Base-by-base conservation (phyloP, 2,113 vertebrate genomes). In the Empidonax alnorum region DNA sequence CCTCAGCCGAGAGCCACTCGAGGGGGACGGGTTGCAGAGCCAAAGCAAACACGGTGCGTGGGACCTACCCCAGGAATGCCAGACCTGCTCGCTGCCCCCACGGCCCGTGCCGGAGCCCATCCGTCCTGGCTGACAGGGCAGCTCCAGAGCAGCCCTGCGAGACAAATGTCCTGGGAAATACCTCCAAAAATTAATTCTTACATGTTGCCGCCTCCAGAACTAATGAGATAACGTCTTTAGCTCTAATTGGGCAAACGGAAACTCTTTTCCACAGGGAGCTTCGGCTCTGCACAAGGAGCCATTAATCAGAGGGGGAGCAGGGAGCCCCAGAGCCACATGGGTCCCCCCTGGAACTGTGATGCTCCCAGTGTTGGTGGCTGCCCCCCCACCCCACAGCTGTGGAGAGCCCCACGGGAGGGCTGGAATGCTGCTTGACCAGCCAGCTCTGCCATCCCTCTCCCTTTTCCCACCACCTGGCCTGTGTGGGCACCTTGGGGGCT, bases 31-130 rank as follows among this genome's bases (percentile, higher is more conserved):
- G 55, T 37, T 76, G 52, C 85, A 86, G 94, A 95, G 97, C 96
- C 96, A 96, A 96, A 91, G 73, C 83, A 96, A 97, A 92, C 94
- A 96, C 13, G 2, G 15, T 30, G 50, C 24, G 9, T 91, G 93
- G 96, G 94, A 96, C 87, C 83, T 23, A 3, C 59, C 27, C 55
- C 35, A 12, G 94, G 82, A 73, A 89, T 47, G 61, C 84, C 39
- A 67, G 96, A 87, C 37, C 69, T 37, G 47, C 80, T 84, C 3
- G 27, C 67, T 61, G 18, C 78, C 78, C 50, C 47, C 12, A 27
- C 28, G 66, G 75, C 58, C 9, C 2, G 42, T 1, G 53, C 87
- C 0, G 22, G 24, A 50, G 89, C 42, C 87, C 93, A 88, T 94
- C 41, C 2, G 7, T 96, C 94, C 94, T 75, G 86, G 31, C 92